Percentiles rank a stretch among this genome's conserved stretches.
These are phyloP conservation scores for Apis florea DNA, from an alignment of 1,140 invertebrate species.

Conservation along the genomic window DNA sequence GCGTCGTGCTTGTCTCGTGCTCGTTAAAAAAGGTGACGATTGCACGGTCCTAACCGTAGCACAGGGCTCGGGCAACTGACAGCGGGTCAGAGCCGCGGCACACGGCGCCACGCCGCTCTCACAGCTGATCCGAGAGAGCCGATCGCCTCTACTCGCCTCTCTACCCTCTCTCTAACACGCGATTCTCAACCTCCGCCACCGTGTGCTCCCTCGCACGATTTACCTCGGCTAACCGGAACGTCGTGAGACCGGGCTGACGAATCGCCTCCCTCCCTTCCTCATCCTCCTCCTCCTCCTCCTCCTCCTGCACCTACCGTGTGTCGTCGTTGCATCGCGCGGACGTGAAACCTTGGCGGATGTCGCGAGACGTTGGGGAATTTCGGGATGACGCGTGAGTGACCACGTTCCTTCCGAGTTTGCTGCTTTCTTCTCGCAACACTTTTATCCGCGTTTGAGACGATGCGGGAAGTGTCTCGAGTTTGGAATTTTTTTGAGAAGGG, in stretches of 20 bases:
- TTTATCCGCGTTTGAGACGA: no score
- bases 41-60: constrained; percentile 79
- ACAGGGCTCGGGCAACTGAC: constrained; percentile 81
- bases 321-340: not conserved
- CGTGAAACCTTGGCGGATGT: not conserved
- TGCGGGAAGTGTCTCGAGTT: no score
- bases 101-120: constrained; percentile 78
- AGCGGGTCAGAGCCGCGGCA: constrained; percentile 77
- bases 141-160: constrained; percentile 63
- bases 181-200: constrained; percentile 54
- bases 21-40: constrained; percentile 62
- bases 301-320: not conserved
- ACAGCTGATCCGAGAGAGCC: constrained; percentile 75
- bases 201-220: constrained; percentile 33
- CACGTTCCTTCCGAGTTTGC: not conserved
- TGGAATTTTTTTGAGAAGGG: no score
- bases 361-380: not conserved
- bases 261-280: not conserved
- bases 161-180: constrained; percentile 59
- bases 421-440: not conserved
- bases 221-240: constrained; percentile 34
- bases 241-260: constrained; percentile 17
- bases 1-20: constrained; percentile 34
- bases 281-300: no score
- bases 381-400: not conserved